Base-by-base conservation (phyloP, 2,888 invertebrate genomes). In the Drosophila cognata region DNA sequence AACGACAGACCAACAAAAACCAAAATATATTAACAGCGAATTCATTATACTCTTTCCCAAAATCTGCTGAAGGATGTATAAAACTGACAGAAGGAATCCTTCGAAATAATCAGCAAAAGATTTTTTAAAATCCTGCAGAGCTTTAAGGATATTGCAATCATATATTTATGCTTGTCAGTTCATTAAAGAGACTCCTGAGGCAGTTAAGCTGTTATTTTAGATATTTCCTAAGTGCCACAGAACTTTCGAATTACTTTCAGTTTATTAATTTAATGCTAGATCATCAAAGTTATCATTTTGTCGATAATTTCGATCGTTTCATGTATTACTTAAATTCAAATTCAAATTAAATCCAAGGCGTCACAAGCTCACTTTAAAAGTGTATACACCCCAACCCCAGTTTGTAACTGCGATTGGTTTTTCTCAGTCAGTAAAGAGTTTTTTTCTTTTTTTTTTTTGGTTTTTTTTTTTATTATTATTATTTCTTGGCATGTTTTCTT, bases 401-500 rank as follows among this genome's bases (percentile, higher is more conserved):
- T 51, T 55, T 59, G 62, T 77, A 56, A 70, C 57, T 51, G 52
- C 80, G 75, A 80, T 88, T 81, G 82, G 82, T 73, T 86, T 83
- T 86, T 88, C 88, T 77, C 79, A 71, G 79, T 71, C 70, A 79
- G 68, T 66, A 51, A 58, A 71, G 41, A 64, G 50, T 63, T 57
- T 56, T 56, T 67, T 66, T 4, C 1, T 29, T n/a, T 43, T 60
- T 50, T 33, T 62, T 63, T 74, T 62, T 70, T 66, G 41, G n/a
- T 18, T 38, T 59, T 71, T 62, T 52, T 70, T 73, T 73, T 84
- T 87, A 72, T 88, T 86, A 76, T 87, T 84, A 82, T 86, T 86
- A 83, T 88, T 85, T 86, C 84, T 86, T 88, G 84, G 72, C 82
- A 79, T 86, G 88, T 86, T 86, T 88, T 86, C 84, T 82, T 86